phyloP scores from a whole-genome alignment of 2,888 invertebrate species.

The Hyposoter dolosus region DNA sequence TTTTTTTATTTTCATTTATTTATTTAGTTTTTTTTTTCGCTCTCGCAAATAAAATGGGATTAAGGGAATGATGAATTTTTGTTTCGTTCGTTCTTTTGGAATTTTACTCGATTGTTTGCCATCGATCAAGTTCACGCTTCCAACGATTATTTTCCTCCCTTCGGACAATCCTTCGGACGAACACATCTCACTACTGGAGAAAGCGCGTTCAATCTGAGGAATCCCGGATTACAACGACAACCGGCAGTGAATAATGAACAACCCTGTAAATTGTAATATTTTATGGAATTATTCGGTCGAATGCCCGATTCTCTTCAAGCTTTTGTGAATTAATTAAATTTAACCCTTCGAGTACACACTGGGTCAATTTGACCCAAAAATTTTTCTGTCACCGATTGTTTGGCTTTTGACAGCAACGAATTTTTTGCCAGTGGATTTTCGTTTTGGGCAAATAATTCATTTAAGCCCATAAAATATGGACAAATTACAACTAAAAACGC shows the following conservation, averaged over 20 bases:
- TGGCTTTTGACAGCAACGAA: no score
- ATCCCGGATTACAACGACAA: slow-evolving; percentile 15
- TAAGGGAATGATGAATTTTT: neutral
- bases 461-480: no score
- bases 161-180: neutral
- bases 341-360: no score
- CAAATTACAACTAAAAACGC: no score
- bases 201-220: neutral
- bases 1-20: neutral
- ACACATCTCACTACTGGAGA: neutral
- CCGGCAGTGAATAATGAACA: neutral
- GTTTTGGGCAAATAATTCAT: no score
- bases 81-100: neutral
- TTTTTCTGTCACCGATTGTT: no score
- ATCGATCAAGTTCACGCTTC: neutral
- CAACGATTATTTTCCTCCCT: neutral
- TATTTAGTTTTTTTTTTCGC: neutral
- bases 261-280: neutral
- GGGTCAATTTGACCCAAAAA: no score
- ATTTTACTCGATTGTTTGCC: neutral
- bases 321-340: no score
- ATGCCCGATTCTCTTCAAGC: no score
- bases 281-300: no score
- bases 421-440: no score
- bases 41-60: neutral